Percentiles rank a stretch among this genome's conserved stretches.
Evolutionary conservation across 2,113 vertebrate genomes (phyloP).

Genomic region (Thinocorus orbignyianus): DNA sequence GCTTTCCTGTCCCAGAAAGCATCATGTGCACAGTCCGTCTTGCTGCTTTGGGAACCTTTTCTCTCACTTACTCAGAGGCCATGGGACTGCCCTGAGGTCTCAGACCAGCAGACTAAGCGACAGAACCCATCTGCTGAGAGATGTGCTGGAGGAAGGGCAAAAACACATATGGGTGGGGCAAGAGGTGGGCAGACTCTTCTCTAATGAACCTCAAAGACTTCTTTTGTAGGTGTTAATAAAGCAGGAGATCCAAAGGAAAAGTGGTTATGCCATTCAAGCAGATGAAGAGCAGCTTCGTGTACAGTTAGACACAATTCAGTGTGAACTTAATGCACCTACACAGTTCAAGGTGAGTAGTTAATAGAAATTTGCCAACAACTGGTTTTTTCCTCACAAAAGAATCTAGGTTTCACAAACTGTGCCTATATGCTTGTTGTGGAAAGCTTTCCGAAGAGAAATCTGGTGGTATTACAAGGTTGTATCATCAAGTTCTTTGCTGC

Average conservation of each 20-base stretch:
- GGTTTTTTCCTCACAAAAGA: neutral
- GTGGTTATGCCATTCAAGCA: slow-evolving; percentile 95
- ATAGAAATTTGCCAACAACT: neutral
- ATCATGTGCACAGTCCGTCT: neutral
- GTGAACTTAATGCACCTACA: slow-evolving; percentile 94
- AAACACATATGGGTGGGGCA: neutral
- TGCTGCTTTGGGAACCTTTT: neutral
- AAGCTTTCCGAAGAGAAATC: neutral
- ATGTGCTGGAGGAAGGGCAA: neutral
- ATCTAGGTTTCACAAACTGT: fast-evolving
- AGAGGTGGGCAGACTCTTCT: neutral
- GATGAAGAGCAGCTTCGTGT: slow-evolving; percentile 97
- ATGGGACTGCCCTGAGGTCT: neutral
- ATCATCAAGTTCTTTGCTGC: neutral
- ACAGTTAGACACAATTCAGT: slow-evolving; percentile 95
- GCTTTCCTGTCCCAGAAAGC: neutral
- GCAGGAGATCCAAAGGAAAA: slow-evolving; percentile 97
- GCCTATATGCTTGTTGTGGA: fast-evolving
- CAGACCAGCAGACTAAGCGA: neutral
- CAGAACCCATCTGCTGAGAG: neutral
- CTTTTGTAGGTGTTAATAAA: slow-evolving; percentile 89
- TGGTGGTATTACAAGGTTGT: neutral
- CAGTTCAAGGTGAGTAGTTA: slow-evolving; percentile 89
- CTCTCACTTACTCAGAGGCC: neutral
- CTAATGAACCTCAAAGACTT: neutral